Evolutionary conservation across 2,888 invertebrate species (phyloP).

Genomic region (Hydroisotoma schaefferi): DNA sequence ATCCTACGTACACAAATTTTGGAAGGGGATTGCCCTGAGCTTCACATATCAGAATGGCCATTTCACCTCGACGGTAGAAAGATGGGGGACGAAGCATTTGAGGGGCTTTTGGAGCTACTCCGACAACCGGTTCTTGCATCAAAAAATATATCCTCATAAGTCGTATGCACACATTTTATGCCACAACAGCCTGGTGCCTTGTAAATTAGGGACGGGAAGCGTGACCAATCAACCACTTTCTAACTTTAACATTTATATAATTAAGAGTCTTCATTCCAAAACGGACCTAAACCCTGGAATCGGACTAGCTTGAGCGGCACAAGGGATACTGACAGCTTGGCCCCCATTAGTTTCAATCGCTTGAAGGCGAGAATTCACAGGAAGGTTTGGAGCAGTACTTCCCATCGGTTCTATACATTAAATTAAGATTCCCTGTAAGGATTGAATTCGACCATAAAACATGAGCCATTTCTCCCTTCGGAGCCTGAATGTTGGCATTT

Average conservation of each 20-base stretch:
- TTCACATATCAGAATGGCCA: conserved; percentile 50
- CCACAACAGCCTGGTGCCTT: not conserved
- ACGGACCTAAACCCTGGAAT: conserved; percentile 30
- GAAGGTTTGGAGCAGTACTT: conserved; percentile 42
- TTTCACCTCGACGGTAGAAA: conserved; percentile 31
- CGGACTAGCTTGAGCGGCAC: conserved; percentile 34
- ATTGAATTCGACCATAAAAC: no score
- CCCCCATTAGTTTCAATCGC: conserved; percentile 35
- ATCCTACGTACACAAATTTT: conserved; percentile 46
- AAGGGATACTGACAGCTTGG: conserved; percentile 25
- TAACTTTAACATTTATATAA: not conserved
- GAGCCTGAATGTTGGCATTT: no score
- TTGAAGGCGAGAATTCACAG: conserved; percentile 40
- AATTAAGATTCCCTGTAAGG: no score
- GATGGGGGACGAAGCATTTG: conserved; percentile 43
- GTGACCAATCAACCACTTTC: no score
- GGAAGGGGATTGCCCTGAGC: conserved; percentile 54
- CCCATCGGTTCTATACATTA: conserved; percentile 39
- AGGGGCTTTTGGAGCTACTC: conserved; percentile 33
- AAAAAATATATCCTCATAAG: not conserved
- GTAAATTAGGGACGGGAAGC: conserved; percentile 3
- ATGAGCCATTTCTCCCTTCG: no score
- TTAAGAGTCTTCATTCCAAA: not conserved
- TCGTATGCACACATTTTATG: not conserved
- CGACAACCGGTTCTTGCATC: conserved; percentile 37